Evolutionary conservation across 2,888 invertebrate genomes (phyloP).

Genomic region (Dendrolimus pini): DNA sequence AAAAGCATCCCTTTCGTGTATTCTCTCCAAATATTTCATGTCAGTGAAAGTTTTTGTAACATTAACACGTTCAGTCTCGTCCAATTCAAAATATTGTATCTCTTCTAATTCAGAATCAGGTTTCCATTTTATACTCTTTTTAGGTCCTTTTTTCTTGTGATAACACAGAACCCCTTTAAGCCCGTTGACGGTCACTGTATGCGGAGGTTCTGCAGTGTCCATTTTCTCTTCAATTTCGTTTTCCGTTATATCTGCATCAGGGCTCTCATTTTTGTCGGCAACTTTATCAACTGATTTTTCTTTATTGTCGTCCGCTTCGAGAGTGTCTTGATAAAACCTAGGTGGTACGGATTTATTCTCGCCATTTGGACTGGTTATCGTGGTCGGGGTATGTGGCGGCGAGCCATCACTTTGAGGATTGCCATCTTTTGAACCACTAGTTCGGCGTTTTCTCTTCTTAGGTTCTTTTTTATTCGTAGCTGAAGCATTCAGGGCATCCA

Average conservation of each 20-base stretch:
- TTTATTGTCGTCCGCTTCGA: constrained; percentile 82
- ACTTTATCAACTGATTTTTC: constrained; percentile 52
- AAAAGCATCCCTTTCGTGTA: constrained; percentile 89
- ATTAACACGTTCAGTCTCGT: constrained; percentile 97
- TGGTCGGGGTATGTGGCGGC: constrained; percentile 74
- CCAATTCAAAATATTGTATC: constrained; percentile 93
- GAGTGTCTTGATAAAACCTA: constrained; percentile 93
- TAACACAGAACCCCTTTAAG: constrained; percentile 85
- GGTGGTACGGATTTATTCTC: constrained; percentile 77
- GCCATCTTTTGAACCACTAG: constrained; percentile 82
- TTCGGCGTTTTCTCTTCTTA: constrained; percentile 86
- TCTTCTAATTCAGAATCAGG: constrained; percentile 87
- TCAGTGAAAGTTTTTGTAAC: constrained; percentile 94
- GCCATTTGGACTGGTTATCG: constrained; percentile 57
- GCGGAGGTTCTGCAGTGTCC: constrained; percentile 52
- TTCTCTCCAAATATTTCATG: constrained; percentile 93
- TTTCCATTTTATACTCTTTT: constrained; percentile 89
- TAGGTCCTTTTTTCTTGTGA: constrained; percentile 86
- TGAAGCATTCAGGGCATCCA: constrained; percentile 91
- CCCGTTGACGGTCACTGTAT: constrained; percentile 73
- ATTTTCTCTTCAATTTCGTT: constrained; percentile 47
- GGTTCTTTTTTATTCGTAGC: constrained; percentile 85
- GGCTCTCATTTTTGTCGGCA: constrained; percentile 34
- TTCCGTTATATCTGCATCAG: constrained; percentile 27
- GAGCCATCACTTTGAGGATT: constrained; percentile 62